These are phyloP conservation scores for Oasisia sp. DNA, from an alignment of 2,888 invertebrate species.

Conservation along the genomic window DNA sequence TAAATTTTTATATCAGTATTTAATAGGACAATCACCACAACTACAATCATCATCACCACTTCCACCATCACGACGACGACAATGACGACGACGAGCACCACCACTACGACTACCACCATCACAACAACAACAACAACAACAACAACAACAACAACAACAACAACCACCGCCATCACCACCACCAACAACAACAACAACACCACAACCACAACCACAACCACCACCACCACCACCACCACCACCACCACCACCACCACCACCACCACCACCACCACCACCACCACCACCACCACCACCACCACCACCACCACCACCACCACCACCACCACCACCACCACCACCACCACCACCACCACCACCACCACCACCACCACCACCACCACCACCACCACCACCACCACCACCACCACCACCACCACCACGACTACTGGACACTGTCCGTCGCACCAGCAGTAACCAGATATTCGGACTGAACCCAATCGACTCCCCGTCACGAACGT, in stretches of 20 bases:
- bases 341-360: neutral
- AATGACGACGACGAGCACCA: conserved; percentile 10
- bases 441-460: neutral
- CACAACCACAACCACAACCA: conserved; percentile 7
- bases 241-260: neutral
- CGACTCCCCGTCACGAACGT: neutral
- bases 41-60: neutral
- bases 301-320: conserved; percentile 19
- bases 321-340: neutral
- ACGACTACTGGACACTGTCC: too few relatives aligned
- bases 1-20: neutral
- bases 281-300: neutral
- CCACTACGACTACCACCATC: neutral
- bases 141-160: neutral
- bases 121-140: conserved; percentile 3
- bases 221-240: neutral
- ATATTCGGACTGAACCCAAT: neutral
- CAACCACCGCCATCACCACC: conserved; percentile 12
- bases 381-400: neutral
- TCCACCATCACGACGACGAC: neutral
- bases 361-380: conserved; percentile 17
- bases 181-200: neutral
- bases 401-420: neutral
- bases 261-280: neutral
- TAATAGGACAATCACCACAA: neutral